A percentile compares a stretch with the other conserved stretches of the same genome.
Evolutionary conservation across 2,797 vertebrate genomes (phyloP).

Genomic region (Acrossocheilus wenchowensis): DNA sequence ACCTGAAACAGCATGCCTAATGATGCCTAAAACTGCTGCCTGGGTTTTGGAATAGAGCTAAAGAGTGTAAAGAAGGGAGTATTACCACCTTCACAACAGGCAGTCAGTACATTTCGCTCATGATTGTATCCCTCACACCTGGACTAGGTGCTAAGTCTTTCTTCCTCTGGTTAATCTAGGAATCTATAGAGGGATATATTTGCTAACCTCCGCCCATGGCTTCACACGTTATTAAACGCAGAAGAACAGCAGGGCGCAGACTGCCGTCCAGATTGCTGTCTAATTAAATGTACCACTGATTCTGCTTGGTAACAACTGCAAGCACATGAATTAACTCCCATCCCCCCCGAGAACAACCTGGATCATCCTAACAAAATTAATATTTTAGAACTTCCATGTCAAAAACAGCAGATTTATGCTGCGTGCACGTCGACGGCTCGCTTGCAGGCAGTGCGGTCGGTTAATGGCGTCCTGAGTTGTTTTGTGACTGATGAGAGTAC

Average conservation of each 20-base stretch:
- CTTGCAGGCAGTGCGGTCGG: slow-evolving; percentile 75
- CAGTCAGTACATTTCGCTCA: slow-evolving; percentile 17
- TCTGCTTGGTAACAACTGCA: slow-evolving; percentile 71
- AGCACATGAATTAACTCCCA: slow-evolving; percentile 68
- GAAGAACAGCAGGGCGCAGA: slow-evolving; percentile 68
- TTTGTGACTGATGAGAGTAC: slow-evolving; percentile 74
- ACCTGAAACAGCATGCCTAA: neutral
- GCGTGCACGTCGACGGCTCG: slow-evolving; percentile 71
- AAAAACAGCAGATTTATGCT: slow-evolving; percentile 68
- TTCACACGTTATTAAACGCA: slow-evolving; percentile 60
- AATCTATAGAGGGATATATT: slow-evolving; percentile 44
- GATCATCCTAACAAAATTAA: slow-evolving; percentile 76
- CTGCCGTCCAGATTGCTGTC: slow-evolving; percentile 70
- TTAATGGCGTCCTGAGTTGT: slow-evolving; percentile 64
- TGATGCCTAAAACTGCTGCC: neutral
- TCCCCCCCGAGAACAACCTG: slow-evolving; percentile 73
- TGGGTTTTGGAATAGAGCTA: neutral
- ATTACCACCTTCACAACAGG: slow-evolving; percentile 29
- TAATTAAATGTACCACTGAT: slow-evolving; percentile 75
- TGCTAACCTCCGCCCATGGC: slow-evolving; percentile 22
- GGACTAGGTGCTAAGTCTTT: slow-evolving; percentile 36
- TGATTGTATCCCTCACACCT: slow-evolving; percentile 41
- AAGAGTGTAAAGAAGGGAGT: neutral
- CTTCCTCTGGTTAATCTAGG: slow-evolving; percentile 40
- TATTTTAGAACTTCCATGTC: slow-evolving; percentile 79